Percentiles rank a stretch among this genome's conserved stretches.
These are phyloP conservation scores for Mycetomoellerius zeteki DNA, from an alignment of 1,140 invertebrate species.

Conservation along the genomic window DNA sequence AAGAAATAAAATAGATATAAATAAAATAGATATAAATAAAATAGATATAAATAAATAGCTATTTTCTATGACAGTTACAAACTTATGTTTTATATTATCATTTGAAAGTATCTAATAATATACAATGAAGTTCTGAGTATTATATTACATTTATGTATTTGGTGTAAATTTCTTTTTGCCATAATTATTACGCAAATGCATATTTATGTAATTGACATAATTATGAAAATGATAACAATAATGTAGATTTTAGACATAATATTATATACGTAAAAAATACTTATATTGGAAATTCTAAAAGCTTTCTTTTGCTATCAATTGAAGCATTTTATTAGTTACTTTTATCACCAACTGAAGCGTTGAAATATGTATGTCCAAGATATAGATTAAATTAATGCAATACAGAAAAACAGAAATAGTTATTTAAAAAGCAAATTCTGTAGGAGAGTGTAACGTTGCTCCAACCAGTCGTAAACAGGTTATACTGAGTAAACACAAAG, in stretches of 20 bases:
- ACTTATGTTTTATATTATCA: neutral
- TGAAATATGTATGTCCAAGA: neutral
- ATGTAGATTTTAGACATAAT: neutral
- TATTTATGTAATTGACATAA: neutral
- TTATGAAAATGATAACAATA: neutral
- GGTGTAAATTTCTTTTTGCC: neutral
- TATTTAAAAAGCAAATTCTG: constrained; percentile 17
- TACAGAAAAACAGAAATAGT: neutral
- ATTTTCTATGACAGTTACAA: neutral
- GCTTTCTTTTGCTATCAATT: no score
- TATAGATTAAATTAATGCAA: neutral
- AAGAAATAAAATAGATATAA: neutral
- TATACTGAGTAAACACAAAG: constrained; percentile 1
- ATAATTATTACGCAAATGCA: neutral
- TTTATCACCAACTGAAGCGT: neutral
- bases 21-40: neutral
- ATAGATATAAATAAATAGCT: neutral
- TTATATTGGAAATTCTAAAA: neutral
- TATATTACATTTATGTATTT: neutral
- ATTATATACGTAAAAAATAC: neutral
- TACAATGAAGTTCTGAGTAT: neutral
- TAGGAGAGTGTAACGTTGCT: neutral
- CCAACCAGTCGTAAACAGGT: constrained; percentile 3
- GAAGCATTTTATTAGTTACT: neutral
- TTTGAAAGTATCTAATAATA: neutral